Evolutionary conservation across 2,113 vertebrate genomes (phyloP).

Genomic region (Oenanthe melanoleuca): DNA sequence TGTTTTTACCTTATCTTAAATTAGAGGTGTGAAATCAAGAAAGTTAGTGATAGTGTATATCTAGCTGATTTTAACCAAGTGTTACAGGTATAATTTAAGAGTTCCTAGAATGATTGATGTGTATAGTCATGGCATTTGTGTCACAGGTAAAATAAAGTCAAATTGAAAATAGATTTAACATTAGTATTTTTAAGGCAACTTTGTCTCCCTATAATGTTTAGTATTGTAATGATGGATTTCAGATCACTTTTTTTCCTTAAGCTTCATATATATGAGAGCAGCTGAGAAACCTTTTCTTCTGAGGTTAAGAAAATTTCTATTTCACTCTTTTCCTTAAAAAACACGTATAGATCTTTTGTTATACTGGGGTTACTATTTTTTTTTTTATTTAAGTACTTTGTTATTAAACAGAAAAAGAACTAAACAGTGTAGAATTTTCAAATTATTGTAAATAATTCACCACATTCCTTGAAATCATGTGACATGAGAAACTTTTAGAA

Average conservation of each 20-base stretch:
- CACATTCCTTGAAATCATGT: not conserved
- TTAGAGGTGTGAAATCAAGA: not conserved
- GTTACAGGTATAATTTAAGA: not conserved
- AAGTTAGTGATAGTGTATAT: not conserved
- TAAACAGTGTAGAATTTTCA: not conserved
- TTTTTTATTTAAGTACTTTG: not conserved
- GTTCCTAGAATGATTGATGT: not conserved
- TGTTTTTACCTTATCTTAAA: not conserved
- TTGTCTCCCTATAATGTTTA: not conserved
- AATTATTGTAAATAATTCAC: conserved; percentile 40
- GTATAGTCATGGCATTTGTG: not conserved
- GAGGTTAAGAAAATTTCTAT: not conserved
- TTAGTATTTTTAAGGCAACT: not conserved
- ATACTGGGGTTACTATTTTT: not conserved
- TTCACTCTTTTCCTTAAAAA: not conserved
- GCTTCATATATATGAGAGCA: not conserved
- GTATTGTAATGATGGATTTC: not conserved
- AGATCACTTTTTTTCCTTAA: not conserved
- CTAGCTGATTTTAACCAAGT: not conserved
- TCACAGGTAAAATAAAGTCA: not conserved
- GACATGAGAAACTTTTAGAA: conserved; percentile 5
- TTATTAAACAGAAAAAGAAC: not conserved
- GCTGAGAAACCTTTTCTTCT: not conserved
- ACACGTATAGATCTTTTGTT: not conserved
- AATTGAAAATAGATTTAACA: not conserved